Base-by-base conservation (phyloP, 2,113 vertebrate species). In the Etheostoma cragini region DNA sequence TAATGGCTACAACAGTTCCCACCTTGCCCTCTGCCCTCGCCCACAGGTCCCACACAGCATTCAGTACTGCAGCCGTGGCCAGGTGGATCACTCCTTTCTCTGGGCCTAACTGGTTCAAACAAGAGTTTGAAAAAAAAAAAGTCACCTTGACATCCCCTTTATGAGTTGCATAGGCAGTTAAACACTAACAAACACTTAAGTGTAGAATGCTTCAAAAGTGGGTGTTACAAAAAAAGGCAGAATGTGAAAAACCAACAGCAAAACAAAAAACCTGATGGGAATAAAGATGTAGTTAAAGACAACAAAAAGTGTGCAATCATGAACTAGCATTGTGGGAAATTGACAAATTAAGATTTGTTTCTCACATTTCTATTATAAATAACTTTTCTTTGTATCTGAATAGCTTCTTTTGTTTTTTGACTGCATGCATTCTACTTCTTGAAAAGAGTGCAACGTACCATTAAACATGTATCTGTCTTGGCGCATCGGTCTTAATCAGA, bases 21-120 rank as follows among this genome's bases (percentile, higher is more conserved):
- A 95, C 95, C 94, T 97, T 97, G 72, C 91, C 89, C 75, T 97
- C 94, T n/a, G 83, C 42, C 72, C 95, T 93, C 11, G 94, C 95
- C 95, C 95, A 95, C 53, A 97, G 92, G 82, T 97, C 96, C 96
- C 97, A 97, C 62, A 96, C 88, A 0, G 91, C 96, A 15, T 95
- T 96, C 57, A 96, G 92, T n/a, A 96, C 50, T 0, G 95, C 96
- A 12, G 95, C 93, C 0, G 85, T 88, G 2, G 96, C 95, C 82
- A 97, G 78, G 26, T 95, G 95, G 58, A 95, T 95, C 68, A 94
- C 94, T 3, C 94, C 95, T 83, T 97, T 96, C 86, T 96, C 95
- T 52, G 95, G 95, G 7, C 95, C 94, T 6, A 95, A 83, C 95
- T 96, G 88, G 74, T 17, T 56, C 61, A 82, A 47, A 75, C 13